Evolutionary conservation across 2,113 vertebrate genomes (phyloP), one percentile per base, ranked within the genome.

Genomic region (Neopipo cinnamomea): DNA sequence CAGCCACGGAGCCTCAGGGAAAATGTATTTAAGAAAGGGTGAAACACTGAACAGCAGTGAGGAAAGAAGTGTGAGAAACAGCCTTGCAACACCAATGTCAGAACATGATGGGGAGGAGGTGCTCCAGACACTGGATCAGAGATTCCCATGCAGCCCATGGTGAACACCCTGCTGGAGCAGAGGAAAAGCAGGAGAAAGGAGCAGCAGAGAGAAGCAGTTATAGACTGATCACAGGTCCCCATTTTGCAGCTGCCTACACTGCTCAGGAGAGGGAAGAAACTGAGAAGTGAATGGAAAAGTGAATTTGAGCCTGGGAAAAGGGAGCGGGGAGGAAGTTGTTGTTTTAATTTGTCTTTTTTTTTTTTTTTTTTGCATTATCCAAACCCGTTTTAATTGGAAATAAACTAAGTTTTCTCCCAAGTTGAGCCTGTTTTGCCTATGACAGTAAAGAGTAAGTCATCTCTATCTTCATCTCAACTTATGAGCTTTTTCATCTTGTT

Each of bases 41-140:
- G 78, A 47, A 46, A 33, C 0, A 0, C 31, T 17, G 31, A 71
- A 39, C 5, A 5, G 25, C 28, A 30, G 42, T 5, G 18, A 84
- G 33, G 59, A 31, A 52, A 56, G 33, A 39, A 35, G 22, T 28
- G 55, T 8, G 21, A 68, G 53, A 27, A 71, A 79, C 33, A 61
- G 42, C 78, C n/a, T 42, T 33, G 35, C 3, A 46, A 55, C 28
- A 61, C 35, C 30, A 14, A 0, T 7, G 24, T 5, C 1, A 5
- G 41, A 46, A 28, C 31, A 80, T 24, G 22, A 25, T 8, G 37
- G n/a, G 33, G 31, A 53, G 41, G 9, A 47, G 37, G 37, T 11
- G 18, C 7, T 39, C 15, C 56, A 39, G 20, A 46, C 7, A 2
- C 33, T 2, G 1, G 11, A 68, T 55, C 53, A 72, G 27, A 52